Conservation (phyloP, 1,140 invertebrate species). For the Polypedilum vanderplanki region DNA sequence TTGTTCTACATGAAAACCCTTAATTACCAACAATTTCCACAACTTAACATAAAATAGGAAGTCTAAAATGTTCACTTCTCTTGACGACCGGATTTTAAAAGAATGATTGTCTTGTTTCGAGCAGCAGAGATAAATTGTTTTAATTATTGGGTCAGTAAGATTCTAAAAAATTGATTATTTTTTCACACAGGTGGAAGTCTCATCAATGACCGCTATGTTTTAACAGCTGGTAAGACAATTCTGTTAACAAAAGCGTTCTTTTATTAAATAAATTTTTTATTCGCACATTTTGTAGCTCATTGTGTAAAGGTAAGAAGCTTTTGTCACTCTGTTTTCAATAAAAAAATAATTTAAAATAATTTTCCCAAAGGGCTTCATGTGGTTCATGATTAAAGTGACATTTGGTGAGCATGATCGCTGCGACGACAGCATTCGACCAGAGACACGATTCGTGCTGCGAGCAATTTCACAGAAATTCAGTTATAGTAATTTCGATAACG, state of each 20-base stretch:
- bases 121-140: not conserved
- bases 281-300: not conserved
- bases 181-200: conserved; percentile 52
- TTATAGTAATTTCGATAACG: conserved; percentile 75
- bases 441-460: conserved; percentile 66
- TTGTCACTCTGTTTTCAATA: not conserved
- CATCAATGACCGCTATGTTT: conserved; percentile 72
- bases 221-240: conserved; percentile 59
- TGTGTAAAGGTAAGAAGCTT: conserved; percentile 9
- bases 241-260: conserved; percentile 63
- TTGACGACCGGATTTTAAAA: no score
- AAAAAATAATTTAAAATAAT: not conserved
- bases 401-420: conserved; percentile 79
- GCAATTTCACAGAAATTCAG: conserved; percentile 70
- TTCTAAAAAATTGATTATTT: not conserved
- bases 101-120: no score
- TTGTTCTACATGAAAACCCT: no score
- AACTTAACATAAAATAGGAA: no score
- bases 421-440: conserved; percentile 56
- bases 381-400: conserved; percentile 82
- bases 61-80: no score
- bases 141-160: not conserved
- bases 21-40: no score
- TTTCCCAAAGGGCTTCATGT: conserved; percentile 64
- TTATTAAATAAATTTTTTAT: not conserved